Evolutionary conservation across 2,797 vertebrate genomes (phyloP), one percentile per base, ranked within the genome.

Genomic region (Leucoraja ocellata): DNA sequence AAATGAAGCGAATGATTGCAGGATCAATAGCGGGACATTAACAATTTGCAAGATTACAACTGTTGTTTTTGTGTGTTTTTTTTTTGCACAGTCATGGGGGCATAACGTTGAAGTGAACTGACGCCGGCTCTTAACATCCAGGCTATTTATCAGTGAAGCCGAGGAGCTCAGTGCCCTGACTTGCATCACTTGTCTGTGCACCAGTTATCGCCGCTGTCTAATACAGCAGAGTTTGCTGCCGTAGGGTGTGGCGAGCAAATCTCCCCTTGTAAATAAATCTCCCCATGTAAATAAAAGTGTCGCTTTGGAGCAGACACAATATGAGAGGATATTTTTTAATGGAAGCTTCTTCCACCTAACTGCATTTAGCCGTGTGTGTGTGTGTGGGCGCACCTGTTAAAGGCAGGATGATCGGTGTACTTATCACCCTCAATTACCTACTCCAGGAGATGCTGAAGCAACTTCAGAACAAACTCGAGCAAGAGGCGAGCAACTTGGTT

Each of bases 381-480:
- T 61, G n/a, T 83, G 18, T 28, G 58, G 13, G 11, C 23, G 2
- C 10, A 4, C 11, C 71, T 16, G 39, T 76, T 28, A 39, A 5
- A 8, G 71, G 46, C 90, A 92, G 25, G 14, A 92, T 92, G 90
- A 28, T 92, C 28, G 90, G 68, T 54, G 4, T 54, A 74, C 68
- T 92, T 23, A 92, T 92, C 54, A 92, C 90, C 4, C 90, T 91
- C 21, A 71, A 88, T 90, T 93, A 83, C 39, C 36, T 93, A 46
- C 93, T 91, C 88, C 76, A 99, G 99, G 98, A 98, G 94, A 98
- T 99, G 93, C 94, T 99, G 95, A 98, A 97, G 96, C 98, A 98
- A 93, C 96, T 99, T 79, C 98, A 99, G 95, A 97, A 96, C 58
- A 99, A 98, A 94, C 96, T 99, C 95, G 98, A 99, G 95, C 98